Evolutionary conservation across 2,888 invertebrate species (phyloP).

Genomic region (Drosophila rellima): DNA sequence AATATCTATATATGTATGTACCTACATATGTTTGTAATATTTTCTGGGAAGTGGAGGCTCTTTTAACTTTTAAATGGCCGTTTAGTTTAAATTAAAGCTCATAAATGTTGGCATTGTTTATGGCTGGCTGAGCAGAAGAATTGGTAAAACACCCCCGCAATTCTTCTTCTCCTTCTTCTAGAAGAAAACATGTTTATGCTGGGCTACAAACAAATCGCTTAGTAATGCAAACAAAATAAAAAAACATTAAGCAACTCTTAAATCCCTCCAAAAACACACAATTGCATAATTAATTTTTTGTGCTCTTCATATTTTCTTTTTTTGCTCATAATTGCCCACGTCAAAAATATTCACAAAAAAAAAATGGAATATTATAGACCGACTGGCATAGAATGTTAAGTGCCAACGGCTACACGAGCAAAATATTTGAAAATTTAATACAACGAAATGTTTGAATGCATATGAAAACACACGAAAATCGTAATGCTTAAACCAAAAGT

Average conservation of each 20-base stretch:
- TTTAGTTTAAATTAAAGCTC: constrained; percentile 45
- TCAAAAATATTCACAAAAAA: constrained; percentile 42
- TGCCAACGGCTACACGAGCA: constrained; percentile 71
- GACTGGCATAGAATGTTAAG: constrained; percentile 76
- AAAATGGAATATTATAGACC: constrained; percentile 50
- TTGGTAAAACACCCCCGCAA: not conserved
- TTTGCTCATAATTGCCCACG: constrained; percentile 64
- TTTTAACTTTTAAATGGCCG: constrained; percentile 18
- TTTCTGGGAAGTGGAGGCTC: constrained; percentile 37
- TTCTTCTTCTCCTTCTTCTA: no score
- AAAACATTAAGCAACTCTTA: constrained; percentile 27
- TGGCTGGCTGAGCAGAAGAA: constrained; percentile 14
- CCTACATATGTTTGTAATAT: constrained; percentile 5
- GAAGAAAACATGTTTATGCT: constrained; percentile 26
- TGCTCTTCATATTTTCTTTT: constrained; percentile 17
- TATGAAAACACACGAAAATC: constrained; percentile 53
- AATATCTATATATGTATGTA: constrained; percentile 1
- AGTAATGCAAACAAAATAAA: constrained; percentile 37
- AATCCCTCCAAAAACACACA: constrained; percentile 32
- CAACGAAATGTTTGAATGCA: constrained; percentile 51
- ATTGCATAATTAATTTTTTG: constrained; percentile 55
- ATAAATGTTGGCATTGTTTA: constrained; percentile 56
- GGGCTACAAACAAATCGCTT: constrained; percentile 19
- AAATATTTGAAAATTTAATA: constrained; percentile 62
- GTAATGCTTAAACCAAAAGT: constrained; percentile 41